Evolutionary conservation across 2,113 vertebrate species (phyloP).

Genomic region (Actenoides lindsayi): DNA sequence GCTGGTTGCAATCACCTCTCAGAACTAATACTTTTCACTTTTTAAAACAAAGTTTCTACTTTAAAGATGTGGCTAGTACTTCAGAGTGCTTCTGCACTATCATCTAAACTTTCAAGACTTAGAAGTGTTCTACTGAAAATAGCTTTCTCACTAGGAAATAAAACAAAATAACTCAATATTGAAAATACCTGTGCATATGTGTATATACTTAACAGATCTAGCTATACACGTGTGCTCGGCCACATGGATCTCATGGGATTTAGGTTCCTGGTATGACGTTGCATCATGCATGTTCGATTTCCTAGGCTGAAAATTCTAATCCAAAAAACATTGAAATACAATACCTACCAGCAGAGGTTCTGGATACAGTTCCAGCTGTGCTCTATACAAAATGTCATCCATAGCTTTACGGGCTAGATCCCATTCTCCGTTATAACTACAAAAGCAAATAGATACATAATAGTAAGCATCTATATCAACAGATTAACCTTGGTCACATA

Average conservation of each 20-base stretch:
- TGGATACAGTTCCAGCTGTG: slow-evolving; percentile 94
- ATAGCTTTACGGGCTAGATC: slow-evolving; percentile 93
- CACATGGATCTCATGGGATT: not conserved
- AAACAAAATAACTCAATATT: not conserved
- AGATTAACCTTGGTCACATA: not conserved
- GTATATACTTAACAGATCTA: not conserved
- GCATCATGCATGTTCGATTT: not conserved
- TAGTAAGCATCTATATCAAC: not conserved
- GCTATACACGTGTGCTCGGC: not conserved
- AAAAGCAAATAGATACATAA: slow-evolving; percentile 22
- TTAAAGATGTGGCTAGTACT: not conserved
- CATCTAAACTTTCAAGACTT: not conserved
- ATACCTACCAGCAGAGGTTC: slow-evolving; percentile 93
- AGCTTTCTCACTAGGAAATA: not conserved
- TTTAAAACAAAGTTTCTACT: not conserved
- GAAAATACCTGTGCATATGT: not conserved
- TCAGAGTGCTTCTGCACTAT: not conserved
- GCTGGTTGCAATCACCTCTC: not conserved
- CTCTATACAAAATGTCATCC: slow-evolving; percentile 94
- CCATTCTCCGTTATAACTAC: slow-evolving; percentile 95
- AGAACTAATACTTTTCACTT: not conserved
- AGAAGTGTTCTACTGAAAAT: not conserved
- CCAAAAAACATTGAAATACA: not conserved
- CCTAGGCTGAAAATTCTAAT: not conserved
- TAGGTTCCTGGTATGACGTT: not conserved